These are phyloP conservation scores for Ophonus ardosiacus DNA, from an alignment of 2,888 invertebrate genomes.

Conservation along the genomic window DNA sequence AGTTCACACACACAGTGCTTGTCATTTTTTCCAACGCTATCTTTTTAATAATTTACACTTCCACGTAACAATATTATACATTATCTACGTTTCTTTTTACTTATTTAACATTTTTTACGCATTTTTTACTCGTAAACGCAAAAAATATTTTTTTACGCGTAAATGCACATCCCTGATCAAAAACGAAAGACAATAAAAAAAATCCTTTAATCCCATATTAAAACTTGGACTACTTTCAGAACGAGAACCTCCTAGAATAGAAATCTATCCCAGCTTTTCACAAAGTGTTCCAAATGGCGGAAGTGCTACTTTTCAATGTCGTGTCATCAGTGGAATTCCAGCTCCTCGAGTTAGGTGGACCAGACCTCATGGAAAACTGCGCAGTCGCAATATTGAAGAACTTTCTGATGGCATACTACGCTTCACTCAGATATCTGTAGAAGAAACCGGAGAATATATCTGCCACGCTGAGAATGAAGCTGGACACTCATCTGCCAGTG, in stretches of 20 bases:
- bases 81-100: no score
- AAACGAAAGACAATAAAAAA: no score
- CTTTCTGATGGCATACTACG: slow-evolving; percentile 85
- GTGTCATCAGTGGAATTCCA: slow-evolving; percentile 86
- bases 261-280: slow-evolving; percentile 85
- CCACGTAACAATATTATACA: no score
- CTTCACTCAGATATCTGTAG: slow-evolving; percentile 82
- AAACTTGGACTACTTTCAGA: no score
- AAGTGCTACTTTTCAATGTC: slow-evolving; percentile 88
- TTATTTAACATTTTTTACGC: no score
- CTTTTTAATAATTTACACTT: no score
- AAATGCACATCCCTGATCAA: no score
- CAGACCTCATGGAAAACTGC: slow-evolving; percentile 82
- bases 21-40: no score
- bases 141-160: no score
- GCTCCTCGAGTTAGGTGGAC: slow-evolving; percentile 88
- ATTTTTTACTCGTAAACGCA: no score
- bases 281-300: slow-evolving; percentile 83
- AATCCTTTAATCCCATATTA: no score
- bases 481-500: slow-evolving; percentile 83
- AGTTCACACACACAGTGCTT: no score
- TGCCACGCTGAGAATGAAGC: slow-evolving; percentile 90
- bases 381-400: slow-evolving; percentile 82
- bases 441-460: slow-evolving; percentile 91
- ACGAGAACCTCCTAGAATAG: slow-evolving; percentile 87